These are phyloP conservation scores for Brachyrhaphis roseni DNA, from an alignment of 2,797 vertebrate genomes.

Conservation along the genomic window DNA sequence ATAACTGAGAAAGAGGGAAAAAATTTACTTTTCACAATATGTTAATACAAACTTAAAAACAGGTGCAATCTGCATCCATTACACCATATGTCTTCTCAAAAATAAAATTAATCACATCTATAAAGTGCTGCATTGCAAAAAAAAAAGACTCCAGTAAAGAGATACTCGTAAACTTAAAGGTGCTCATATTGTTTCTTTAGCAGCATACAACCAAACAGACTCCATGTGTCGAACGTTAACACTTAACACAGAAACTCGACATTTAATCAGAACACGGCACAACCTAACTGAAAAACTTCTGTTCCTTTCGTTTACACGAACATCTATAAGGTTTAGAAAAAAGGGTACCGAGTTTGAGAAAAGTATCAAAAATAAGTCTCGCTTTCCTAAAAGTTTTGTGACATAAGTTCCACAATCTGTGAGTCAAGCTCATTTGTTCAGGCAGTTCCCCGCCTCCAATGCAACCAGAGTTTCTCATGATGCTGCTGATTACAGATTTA, in stretches of 20 bases:
- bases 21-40: conserved; percentile 35
- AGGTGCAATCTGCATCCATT: conserved; percentile 26
- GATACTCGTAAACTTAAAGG: conserved; percentile 26
- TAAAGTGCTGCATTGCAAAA: conserved; percentile 12
- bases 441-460: background rate
- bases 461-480: conserved; percentile 34
- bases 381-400: conserved; percentile 2
- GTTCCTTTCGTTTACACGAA: background rate
- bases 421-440: conserved; percentile 6
- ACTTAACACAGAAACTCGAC: conserved; percentile 13
- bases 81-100: conserved; percentile 47
- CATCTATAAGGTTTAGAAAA: conserved; percentile 11
- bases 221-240: conserved; percentile 7
- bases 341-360: background rate
- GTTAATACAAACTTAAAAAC: conserved; percentile 57
- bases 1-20: conserved; percentile 11
- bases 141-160: background rate
- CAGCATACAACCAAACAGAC: conserved; percentile 24
- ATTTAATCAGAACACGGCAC: background rate
- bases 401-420: conserved; percentile 6
- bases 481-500: conserved; percentile 16
- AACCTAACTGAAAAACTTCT: background rate
- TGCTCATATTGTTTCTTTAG: conserved; percentile 30
- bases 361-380: conserved; percentile 8
- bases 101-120: conserved; percentile 10